Conservation (phyloP, 2,888 invertebrate genomes). For the Caenorhabditis virilis region DNA sequence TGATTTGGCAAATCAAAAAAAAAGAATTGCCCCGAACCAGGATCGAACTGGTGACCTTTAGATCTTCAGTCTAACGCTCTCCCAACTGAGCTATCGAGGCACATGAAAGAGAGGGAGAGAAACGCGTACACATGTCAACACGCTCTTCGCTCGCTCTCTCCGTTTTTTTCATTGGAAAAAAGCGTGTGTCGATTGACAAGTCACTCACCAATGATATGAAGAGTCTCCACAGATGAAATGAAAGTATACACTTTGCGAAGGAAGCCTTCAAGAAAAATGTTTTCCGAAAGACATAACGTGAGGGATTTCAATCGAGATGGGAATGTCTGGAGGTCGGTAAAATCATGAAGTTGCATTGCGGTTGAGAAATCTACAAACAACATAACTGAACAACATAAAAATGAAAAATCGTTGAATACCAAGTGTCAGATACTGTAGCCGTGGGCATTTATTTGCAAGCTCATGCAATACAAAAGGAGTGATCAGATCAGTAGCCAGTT, state of each 20-base stretch:
- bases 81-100: conserved; percentile 63
- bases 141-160: too few relatives aligned
- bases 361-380: conserved; percentile 87
- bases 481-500: conserved; percentile 91
- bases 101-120: conserved; percentile 1
- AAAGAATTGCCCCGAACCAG: conserved; percentile 60
- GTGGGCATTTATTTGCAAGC: conserved; percentile 91
- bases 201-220: conserved; percentile 91
- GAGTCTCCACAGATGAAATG: conserved; percentile 92
- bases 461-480: conserved; percentile 96
- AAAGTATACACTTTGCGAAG: conserved; percentile 99
- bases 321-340: conserved; percentile 97
- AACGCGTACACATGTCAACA: too few relatives aligned
- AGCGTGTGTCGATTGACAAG: conserved; percentile 4
- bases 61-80: conserved; percentile 69
- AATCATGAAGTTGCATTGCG: conserved; percentile 98
- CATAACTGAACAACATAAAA: too few relatives aligned
- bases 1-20: not conserved
- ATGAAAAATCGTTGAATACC: conserved; percentile 35
- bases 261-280: conserved; percentile 99
- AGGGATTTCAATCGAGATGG: conserved; percentile 93
- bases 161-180: conserved; percentile 5
- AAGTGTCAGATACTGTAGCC: conserved; percentile 90
- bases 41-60: conserved; percentile 69
- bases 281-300: conserved; percentile 93